phyloP scores from a whole-genome alignment of 2,797 vertebrate species.

The Myiotriccus ornatus region DNA sequence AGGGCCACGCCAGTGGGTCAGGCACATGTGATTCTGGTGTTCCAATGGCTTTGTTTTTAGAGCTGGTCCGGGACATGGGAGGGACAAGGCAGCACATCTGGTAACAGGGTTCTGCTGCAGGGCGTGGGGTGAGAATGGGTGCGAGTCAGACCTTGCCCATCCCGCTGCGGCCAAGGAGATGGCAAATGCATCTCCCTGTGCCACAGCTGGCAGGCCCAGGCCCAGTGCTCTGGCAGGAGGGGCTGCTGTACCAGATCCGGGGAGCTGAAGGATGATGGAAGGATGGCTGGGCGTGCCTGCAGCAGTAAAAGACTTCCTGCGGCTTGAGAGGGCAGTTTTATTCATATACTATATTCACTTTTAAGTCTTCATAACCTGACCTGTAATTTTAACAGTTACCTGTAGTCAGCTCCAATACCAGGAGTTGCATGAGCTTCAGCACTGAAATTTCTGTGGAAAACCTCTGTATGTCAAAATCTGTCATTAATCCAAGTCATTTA shows the following conservation, averaged over 20 bases:
- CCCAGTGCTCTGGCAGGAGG: background rate
- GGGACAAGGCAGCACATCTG: background rate
- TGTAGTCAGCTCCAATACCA: background rate
- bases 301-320: background rate
- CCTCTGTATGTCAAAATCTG: background rate
- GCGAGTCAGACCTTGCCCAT: background rate
- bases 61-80: background rate
- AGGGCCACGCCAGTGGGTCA: accelerated
- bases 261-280: background rate
- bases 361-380: background rate
- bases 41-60: background rate
- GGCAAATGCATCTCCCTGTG: too few species aligned
- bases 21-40: background rate
- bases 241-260: accelerated
- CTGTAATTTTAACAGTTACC: background rate
- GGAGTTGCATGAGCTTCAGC: background rate
- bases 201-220: background rate
- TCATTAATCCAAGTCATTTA: background rate
- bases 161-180: too few species aligned
- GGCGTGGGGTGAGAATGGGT: background rate
- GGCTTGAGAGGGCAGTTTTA: background rate
- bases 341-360: background rate
- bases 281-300: background rate
- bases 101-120: background rate
- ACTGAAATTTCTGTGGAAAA: background rate